phyloP scores from a whole-genome alignment of 1,140 invertebrate species.

The Heliconius melpomene region DNA sequence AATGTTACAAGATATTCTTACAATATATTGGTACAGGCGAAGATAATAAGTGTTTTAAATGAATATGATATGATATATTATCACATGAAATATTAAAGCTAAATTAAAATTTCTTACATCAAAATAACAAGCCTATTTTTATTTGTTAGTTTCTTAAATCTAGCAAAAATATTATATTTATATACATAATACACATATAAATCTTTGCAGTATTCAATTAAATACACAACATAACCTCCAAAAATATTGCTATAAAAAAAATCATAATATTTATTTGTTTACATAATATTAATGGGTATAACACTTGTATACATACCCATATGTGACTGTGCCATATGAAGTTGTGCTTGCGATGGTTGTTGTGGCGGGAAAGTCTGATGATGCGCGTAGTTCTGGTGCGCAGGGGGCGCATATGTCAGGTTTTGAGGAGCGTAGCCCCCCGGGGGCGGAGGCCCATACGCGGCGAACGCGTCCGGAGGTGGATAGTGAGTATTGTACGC shows the following conservation, averaged over 20 bases:
- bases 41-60: no score
- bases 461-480: slow-evolving; percentile 75
- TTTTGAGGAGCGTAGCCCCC: slow-evolving; percentile 77
- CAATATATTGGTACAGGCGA: no score
- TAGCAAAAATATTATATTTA: neutral
- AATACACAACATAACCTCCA: neutral
- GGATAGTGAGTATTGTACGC: slow-evolving; percentile 80
- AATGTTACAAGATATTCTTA: no score
- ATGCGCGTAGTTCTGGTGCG: slow-evolving; percentile 78
- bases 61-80: no score
- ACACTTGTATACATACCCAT: slow-evolving; percentile 59
- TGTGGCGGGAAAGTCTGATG: slow-evolving; percentile 73
- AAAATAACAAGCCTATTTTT: no score
- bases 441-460: slow-evolving; percentile 74
- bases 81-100: no score
- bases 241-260: neutral
- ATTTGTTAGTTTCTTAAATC: no score
- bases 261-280: slow-evolving; percentile 28
- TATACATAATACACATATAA: neutral
- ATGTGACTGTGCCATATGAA: slow-evolving; percentile 76
- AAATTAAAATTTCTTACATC: no score
- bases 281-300: slow-evolving; percentile 9
- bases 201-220: neutral
- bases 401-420: slow-evolving; percentile 76
- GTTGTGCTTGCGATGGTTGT: slow-evolving; percentile 71